Evolutionary conservation across 2,888 invertebrate species (phyloP), one percentile per base, ranked within the genome.

Genomic region (Drosophila neotestacea): DNA sequence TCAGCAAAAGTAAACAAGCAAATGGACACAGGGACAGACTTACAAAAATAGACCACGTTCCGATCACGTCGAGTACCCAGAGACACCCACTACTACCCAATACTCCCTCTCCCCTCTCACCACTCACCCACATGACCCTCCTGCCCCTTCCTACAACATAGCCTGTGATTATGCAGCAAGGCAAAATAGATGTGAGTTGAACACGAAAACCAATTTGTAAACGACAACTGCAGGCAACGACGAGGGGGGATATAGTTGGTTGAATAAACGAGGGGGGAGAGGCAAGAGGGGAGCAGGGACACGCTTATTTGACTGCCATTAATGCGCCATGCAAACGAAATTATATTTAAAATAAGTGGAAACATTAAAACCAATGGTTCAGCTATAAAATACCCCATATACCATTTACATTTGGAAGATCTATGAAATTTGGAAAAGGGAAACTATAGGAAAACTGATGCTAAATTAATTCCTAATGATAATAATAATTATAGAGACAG

Each of bases 171-270:
- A 84, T 84, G 85, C 85, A 85, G 80, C 78, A 63, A 54, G 66
- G 80, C 81, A 73, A 76, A 85, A 85, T 81, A 73, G 75, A 84
- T 84, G 81, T 70, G 73, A 73, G 84, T 60, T 68, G 84, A 83
- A 86, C 85, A 86, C 83, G 85, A 85, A 85, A 86, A 86, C 71
- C 87, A 85, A 85, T 85, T 85, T 85, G 87, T 85, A 86, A 85
- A 86, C 83, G 85, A 85, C 87, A 81, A 81, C 74, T 76, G 76
- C 83, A 79, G 67, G 63, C 69, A 52, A 60, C 44, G 7, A 41
- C 32, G 56, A 39, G 9, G 47, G 41, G 56, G 42, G 9, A n/a
- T 16, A 41, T n/a, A 36, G 39, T 22, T 41, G 16, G 34, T 13
- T 55, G 27, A 7, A 27, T 11, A 27, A 11, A 32, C 16, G 38